A percentile compares a stretch with the other conserved stretches of the same genome.
Evolutionary conservation across 2,797 vertebrate genomes (phyloP).

Genomic region (Epinephelus malabaricus): DNA sequence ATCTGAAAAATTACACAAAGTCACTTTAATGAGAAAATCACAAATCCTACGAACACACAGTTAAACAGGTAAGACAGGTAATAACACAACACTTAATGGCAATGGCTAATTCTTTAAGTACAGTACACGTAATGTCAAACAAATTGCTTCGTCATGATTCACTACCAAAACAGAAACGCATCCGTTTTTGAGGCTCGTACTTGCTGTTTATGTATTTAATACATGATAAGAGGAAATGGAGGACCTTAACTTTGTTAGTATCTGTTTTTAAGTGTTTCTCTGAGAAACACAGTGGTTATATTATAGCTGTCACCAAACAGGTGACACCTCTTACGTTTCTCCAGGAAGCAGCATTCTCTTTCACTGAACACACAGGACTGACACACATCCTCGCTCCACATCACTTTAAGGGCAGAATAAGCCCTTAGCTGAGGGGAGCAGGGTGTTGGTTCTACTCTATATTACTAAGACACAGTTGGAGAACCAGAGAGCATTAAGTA

Average conservation of each 20-base stretch:
- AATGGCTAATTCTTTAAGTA: conserved; percentile 65
- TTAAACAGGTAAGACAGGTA: conserved; percentile 35
- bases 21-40: conserved; percentile 26
- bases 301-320: conserved; percentile 58
- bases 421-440: conserved; percentile 17
- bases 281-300: conserved; percentile 72
- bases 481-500: conserved; percentile 27
- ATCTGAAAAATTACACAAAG: conserved; percentile 28
- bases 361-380: conserved; percentile 30
- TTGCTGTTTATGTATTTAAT: conserved; percentile 63
- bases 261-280: conserved; percentile 47
- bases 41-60: conserved; percentile 29
- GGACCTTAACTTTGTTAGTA: conserved; percentile 48
- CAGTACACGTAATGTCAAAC: conserved; percentile 70
- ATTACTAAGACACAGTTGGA: conserved; percentile 41
- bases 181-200: conserved; percentile 60
- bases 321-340: conserved; percentile 18
- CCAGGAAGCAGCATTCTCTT: conserved; percentile 44
- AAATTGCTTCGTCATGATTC: conserved; percentile 50
- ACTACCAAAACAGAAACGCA: conserved; percentile 48
- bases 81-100: conserved; percentile 63
- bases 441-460: conserved; percentile 40
- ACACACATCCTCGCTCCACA: conserved; percentile 4
- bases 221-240: conserved; percentile 56
- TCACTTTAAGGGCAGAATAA: conserved; percentile 18